phyloP scores from a whole-genome alignment of 30 jellyfish, hydroid and myxozoan genomes.

The Phacellophora camtschatica region DNA sequence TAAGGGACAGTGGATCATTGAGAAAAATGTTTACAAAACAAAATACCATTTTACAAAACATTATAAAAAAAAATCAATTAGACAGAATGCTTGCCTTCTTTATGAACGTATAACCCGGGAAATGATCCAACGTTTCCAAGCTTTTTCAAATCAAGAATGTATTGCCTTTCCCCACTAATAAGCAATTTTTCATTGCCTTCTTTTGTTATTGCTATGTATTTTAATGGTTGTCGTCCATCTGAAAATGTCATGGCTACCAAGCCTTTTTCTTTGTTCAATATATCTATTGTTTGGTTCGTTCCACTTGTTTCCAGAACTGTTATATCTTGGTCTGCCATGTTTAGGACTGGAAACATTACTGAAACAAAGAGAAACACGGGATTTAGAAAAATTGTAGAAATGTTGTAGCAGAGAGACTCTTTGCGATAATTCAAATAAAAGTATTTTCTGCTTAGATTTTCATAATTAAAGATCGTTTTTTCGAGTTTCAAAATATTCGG shows the following conservation, averaged over 20 bases:
- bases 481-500: too few species aligned
- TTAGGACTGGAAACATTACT: conserved; percentile 70
- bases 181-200: conserved; percentile 32
- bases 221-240: conserved; percentile 44
- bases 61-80: background rate
- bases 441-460: too few species aligned
- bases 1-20: background rate
- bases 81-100: conserved; percentile 22
- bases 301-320: conserved; percentile 81
- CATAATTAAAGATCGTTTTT: too few species aligned
- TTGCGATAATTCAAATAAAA: too few species aligned
- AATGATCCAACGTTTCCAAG: conserved; percentile 59
- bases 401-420: too few species aligned
- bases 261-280: conserved; percentile 53
- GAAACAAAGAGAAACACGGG: too few species aligned
- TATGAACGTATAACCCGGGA: conserved; percentile 50
- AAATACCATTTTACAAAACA: too few species aligned
- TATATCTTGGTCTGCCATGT: conserved; percentile 86
- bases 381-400: too few species aligned
- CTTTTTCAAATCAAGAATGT: conserved; percentile 21
- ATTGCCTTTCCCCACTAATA: conserved; percentile 51
- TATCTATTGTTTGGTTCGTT: conserved; percentile 65
- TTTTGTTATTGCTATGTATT: conserved; percentile 38
- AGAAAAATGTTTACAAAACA: background rate
- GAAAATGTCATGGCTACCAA: conserved; percentile 65